A percentile compares a stretch with the other conserved stretches of the same genome.
phyloP scores from a whole-genome alignment of 2,888 invertebrate species.

The Xestia c-nigrum region DNA sequence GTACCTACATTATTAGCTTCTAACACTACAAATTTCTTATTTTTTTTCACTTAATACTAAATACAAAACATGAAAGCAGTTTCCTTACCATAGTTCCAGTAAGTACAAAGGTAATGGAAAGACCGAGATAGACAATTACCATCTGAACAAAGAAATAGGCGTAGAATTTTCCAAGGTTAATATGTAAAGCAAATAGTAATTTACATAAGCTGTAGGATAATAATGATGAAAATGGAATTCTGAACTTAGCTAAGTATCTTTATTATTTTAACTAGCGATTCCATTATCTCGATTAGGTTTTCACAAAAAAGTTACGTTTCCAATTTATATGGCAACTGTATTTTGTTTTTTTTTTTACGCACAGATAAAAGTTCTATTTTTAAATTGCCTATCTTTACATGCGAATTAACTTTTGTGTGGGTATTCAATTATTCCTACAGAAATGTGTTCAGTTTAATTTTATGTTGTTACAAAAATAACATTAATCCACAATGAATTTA shows the following conservation, averaged over 20 bases:
- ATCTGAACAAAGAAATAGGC: neutral
- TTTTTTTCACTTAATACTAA: neutral
- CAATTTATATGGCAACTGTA: neutral
- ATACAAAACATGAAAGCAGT: neutral
- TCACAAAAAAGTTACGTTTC: slow-evolving; percentile 5
- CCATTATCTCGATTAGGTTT: slow-evolving; percentile 26
- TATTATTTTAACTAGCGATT: slow-evolving; percentile 20
- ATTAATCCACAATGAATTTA: neutral
- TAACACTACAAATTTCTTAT: neutral
- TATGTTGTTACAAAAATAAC: neutral
- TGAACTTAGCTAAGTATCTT: slow-evolving; percentile 1
- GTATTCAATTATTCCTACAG: neutral
- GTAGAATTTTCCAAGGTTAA: neutral
- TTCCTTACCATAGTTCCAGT: neutral
- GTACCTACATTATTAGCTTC: neutral
- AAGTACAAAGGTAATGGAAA: neutral
- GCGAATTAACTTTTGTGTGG: neutral
- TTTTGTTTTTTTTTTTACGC: neutral
- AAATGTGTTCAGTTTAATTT: neutral
- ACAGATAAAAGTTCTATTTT: neutral
- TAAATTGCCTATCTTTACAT: neutral
- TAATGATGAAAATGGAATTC: slow-evolving; percentile 12
- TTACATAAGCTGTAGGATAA: slow-evolving; percentile 18
- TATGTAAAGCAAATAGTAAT: neutral
- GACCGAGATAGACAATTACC: neutral